Conservation (phyloP, 2,797 vertebrate genomes). For the Smutsia gigantea region DNA sequence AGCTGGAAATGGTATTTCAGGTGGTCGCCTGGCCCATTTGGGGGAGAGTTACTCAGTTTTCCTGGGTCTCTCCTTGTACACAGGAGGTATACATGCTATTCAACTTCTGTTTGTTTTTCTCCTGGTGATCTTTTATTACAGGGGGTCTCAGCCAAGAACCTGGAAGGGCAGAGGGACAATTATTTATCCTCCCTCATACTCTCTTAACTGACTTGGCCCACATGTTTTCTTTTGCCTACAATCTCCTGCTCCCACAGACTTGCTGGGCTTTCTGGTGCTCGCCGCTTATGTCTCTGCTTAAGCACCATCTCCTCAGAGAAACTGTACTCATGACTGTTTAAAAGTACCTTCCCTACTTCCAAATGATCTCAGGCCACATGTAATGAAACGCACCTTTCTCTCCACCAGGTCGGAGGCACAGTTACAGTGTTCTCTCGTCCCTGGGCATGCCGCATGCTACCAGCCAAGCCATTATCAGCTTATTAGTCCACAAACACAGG, state of each 20-base stretch:
- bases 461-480: neutral
- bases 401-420: fast-evolving
- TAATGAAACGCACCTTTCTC: neutral
- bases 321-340: neutral
- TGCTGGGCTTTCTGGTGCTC: neutral
- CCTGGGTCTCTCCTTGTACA: neutral
- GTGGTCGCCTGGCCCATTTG: neutral
- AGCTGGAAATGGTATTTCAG: neutral
- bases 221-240: neutral
- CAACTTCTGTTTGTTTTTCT: neutral
- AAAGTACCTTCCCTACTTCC: neutral
- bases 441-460: fast-evolving
- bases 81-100: neutral
- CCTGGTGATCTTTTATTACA: neutral
- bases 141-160: neutral
- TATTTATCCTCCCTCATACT: neutral
- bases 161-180: neutral
- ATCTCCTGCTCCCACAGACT: neutral
- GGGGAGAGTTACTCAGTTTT: neutral
- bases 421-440: fast-evolving
- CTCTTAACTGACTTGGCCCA: neutral
- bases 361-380: fast-evolving
- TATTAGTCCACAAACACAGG: neutral
- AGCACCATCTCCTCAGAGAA: neutral
- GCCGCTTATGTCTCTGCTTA: neutral